These are phyloP conservation scores for Thalassophryne amazonica DNA, from an alignment of 2,797 vertebrate species.

Conservation along the genomic window DNA sequence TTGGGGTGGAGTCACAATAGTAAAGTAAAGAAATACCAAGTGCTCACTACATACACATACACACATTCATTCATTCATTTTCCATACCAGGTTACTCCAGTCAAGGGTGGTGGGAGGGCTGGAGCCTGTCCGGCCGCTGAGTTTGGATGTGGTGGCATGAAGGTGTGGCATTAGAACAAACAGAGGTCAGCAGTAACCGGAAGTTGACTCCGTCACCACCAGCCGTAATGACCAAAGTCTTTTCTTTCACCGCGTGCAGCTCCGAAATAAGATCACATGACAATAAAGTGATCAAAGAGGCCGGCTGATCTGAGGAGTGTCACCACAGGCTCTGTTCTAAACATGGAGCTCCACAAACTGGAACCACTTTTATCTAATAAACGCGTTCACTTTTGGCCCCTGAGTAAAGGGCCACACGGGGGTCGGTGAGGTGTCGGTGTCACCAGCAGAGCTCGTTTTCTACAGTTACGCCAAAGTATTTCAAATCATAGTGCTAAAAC, in stretches of 20 bases:
- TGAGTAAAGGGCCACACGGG: background rate
- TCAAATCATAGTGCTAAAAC: background rate
- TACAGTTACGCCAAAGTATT: background rate
- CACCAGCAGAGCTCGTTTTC: background rate
- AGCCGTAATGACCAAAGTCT: conserved; percentile 30
- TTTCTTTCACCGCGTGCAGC: conserved; percentile 23
- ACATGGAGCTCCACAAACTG: conserved; percentile 73
- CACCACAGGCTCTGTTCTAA: conserved; percentile 55
- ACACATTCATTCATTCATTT: too few species aligned
- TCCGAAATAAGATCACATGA: conserved; percentile 77
- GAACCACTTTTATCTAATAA: conserved; percentile 61
- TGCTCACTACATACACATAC: too few species aligned
- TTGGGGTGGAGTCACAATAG: too few species aligned
- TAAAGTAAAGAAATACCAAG: too few species aligned
- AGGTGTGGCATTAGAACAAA: conserved; percentile 41
- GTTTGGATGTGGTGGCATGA: conserved; percentile 11
- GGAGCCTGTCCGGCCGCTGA: too few species aligned
- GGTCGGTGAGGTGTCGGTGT: background rate
- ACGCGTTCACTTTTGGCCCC: conserved; percentile 15
- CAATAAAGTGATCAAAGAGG: conserved; percentile 74
- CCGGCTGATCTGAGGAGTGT: conserved; percentile 63
- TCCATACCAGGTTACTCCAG: too few species aligned
- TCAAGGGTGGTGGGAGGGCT: too few species aligned
- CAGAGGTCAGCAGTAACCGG: conserved; percentile 47
- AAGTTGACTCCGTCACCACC: conserved; percentile 16